Base-by-base conservation (phyloP, 2,797 vertebrate genomes). In the Peromyscus eremicus region DNA sequence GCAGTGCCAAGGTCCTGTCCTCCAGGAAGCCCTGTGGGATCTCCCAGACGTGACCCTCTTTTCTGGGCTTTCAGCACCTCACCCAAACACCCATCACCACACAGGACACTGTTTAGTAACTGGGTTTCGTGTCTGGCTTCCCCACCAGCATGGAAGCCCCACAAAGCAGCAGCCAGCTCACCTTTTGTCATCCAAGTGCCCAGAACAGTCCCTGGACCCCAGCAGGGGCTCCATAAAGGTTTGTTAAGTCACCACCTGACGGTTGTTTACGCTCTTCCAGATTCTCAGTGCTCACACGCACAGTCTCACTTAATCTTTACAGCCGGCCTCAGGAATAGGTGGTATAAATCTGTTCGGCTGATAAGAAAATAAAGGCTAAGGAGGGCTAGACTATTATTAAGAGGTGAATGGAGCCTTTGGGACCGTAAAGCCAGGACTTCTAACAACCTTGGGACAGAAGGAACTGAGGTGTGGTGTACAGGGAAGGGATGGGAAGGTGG, bases 91-190 rank as follows among this genome's bases (percentile, higher is more conserved):
- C 87, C 89, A 76, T 43, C 64, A 85, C 76, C 93, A 89, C n/a
- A 19, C 55, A n/a, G 60, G 94, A 89, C 7, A 23, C 88, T 43
- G 27, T 95, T 96, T 94, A 95, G 96, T 98, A 97, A 98, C 21
- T 97, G 97, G 97, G 96, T 98, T 95, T 98, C 97, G 14, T 97
- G 96, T 98, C 97, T 98, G 97, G 96, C 97, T 97, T 97, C 97
- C 96, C 96, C 94, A 95, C 95, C 96, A 98, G 97, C 97, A 96
- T 94, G 96, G 96, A 95, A 96, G 92, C 97, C 94, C 97, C 95
- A 96, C 97, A 97, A 81, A 96, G 96, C 97, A 97, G 97, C 97
- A 96, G 96, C 94, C 96, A 88, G 96, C 90, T 97, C 97, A 97
- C 97, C 96, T 97, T 97, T 98, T 98, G 92, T 86, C 97, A 97